These are phyloP conservation scores for Toxotes jaculatrix DNA, from an alignment of 2,113 vertebrate species.

Conservation along the genomic window DNA sequence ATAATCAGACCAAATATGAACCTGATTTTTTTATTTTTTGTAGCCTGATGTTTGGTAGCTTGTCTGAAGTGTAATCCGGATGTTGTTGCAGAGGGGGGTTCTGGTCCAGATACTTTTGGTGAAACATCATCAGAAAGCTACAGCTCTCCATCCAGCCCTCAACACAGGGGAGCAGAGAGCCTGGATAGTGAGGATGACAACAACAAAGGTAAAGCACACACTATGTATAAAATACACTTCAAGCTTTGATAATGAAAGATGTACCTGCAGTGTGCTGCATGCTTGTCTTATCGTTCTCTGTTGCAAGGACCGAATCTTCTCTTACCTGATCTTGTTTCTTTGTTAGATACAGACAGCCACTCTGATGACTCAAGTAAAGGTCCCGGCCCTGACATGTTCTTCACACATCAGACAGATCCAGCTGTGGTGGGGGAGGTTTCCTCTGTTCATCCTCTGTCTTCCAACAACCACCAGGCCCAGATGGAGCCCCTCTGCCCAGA, in stretches of 20 bases:
- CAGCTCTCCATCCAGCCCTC: conserved; percentile 95
- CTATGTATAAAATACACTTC: not conserved
- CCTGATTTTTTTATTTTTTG: not conserved
- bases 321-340: not conserved
- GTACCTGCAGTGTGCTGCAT: not conserved
- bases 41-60: not conserved
- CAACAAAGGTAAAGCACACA: conserved; percentile 87
- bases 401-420: conserved; percentile 63
- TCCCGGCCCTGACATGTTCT: conserved; percentile 71
- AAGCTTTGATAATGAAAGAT: not conserved
- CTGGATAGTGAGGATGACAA: conserved; percentile 96
- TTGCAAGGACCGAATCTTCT: not conserved
- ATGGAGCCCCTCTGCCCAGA: conserved; percentile 79
- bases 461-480: conserved; percentile 68
- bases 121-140: conserved; percentile 96
- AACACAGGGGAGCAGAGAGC: conserved; percentile 90
- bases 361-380: conserved; percentile 89
- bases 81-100: conserved; percentile 84
- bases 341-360: conserved; percentile 91
- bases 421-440: conserved; percentile 37
- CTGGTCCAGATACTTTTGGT: conserved; percentile 89
- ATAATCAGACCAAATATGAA: no score
- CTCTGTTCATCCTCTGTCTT: conserved; percentile 80
- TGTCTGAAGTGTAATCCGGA: not conserved
- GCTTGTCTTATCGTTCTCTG: not conserved